Conservation (phyloP, 2,113 vertebrate genomes). For the Perca schrenkii region DNA sequence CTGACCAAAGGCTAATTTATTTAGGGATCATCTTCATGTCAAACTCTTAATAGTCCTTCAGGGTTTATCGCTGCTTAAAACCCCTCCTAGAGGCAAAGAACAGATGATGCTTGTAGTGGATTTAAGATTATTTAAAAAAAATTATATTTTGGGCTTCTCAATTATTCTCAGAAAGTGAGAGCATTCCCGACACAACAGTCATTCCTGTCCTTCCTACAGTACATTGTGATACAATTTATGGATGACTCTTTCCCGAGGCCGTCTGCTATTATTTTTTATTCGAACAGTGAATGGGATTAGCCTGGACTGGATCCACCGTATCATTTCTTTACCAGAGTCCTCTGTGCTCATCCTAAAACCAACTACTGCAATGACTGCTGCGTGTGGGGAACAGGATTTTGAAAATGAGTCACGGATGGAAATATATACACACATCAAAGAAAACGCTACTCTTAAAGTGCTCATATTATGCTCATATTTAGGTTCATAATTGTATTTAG, state of each 20-base stretch:
- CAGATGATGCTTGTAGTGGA: neutral
- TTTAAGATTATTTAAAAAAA: neutral
- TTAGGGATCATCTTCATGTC: constrained; percentile 9
- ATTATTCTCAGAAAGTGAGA: neutral
- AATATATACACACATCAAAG: neutral
- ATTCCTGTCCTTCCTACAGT: neutral
- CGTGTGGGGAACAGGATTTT: constrained; percentile 7
- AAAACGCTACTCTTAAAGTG: neutral
- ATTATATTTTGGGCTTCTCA: neutral
- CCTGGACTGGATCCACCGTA: constrained; percentile 24
- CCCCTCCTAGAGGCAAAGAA: neutral
- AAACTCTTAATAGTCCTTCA: constrained; percentile 4
- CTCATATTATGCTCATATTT: too few species aligned
- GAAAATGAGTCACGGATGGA: neutral
- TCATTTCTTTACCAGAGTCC: constrained; percentile 15
- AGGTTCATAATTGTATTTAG: too few species aligned
- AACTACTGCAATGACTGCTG: neutral
- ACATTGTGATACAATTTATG: neutral
- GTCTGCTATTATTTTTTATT: neutral
- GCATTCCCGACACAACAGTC: neutral
- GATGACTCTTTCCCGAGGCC: constrained; percentile 11
- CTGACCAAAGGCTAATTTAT: constrained; percentile 17
- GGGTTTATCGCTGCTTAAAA: neutral
- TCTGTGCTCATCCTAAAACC: neutral
- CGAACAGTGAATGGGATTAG: constrained; percentile 41